Conservation (phyloP, 2,888 invertebrate species). For the Peribatodes rhomboidaria region DNA sequence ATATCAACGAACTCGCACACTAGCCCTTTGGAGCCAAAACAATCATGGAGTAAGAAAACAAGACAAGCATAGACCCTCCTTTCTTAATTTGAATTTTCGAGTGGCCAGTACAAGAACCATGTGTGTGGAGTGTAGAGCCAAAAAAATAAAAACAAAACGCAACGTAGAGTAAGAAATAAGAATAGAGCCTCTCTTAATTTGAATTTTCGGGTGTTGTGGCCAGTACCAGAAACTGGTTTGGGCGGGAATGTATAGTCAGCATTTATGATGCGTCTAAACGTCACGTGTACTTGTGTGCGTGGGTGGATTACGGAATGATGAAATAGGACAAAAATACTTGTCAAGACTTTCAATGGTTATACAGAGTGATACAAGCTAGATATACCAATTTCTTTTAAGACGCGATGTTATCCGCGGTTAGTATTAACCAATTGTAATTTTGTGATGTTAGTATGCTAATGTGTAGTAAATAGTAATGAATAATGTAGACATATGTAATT, state of each 20-base stretch:
- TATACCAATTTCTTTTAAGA: no score
- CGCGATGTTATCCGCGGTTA: no score
- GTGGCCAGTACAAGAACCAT: no score
- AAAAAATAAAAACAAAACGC: neutral
- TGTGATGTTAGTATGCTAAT: no score
- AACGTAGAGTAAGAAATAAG: constrained; percentile 26
- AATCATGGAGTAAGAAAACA: constrained; percentile 25
- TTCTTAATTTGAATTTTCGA: constrained; percentile 45
- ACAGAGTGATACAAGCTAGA: neutral
- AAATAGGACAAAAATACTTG: neutral
- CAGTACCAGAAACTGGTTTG: constrained; percentile 44
- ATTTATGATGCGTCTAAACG: constrained; percentile 23
- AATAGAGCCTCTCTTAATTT: constrained; percentile 36
- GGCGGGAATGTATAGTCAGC: constrained; percentile 44
- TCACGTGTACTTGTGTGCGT: neutral
- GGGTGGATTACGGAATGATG: constrained; percentile 8
- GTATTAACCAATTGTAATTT: no score
- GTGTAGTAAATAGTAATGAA: no score
- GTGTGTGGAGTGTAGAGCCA: constrained; percentile 43
- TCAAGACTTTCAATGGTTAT: no score
- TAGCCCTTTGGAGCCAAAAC: neutral
- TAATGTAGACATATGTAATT: no score
- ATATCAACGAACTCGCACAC: constrained; percentile 36
- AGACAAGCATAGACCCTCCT: neutral
- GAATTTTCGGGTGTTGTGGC: constrained; percentile 43